Conservation (phyloP, 92 coral and sea anemone genomes). For the Epizoanthus rinbou region DNA sequence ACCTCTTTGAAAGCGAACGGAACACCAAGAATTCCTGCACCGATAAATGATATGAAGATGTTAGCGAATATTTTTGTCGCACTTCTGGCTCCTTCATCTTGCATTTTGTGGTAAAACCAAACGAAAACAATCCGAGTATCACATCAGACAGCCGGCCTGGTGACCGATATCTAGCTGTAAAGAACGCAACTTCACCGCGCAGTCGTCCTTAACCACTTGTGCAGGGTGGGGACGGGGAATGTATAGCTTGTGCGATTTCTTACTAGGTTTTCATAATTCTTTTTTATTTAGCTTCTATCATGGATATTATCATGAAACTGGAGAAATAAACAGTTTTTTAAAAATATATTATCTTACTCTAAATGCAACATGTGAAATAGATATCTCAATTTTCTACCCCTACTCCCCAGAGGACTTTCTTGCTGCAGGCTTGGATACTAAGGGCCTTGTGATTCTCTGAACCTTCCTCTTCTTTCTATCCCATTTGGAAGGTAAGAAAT, state of each 20-base stretch:
- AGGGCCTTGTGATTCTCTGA: background rate
- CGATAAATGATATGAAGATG: slow-evolving; percentile 95
- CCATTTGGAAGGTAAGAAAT: slow-evolving; percentile 36
- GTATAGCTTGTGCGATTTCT: no score
- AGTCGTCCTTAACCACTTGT: background rate
- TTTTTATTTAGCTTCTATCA: no score
- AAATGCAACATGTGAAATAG: no score
- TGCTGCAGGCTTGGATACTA: slow-evolving; percentile 27
- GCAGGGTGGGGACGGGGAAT: slow-evolving; percentile 18
- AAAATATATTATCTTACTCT: background rate
- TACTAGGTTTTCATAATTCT: no score
- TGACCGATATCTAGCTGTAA: background rate
- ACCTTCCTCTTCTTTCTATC: slow-evolving; percentile 35
- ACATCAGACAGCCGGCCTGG: background rate
- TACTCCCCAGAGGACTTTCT: background rate
- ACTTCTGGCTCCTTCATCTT: slow-evolving; percentile 95
- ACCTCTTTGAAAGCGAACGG: slow-evolving; percentile 99
- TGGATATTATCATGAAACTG: background rate
- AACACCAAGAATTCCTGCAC: slow-evolving; percentile 99
- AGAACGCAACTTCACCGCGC: slow-evolving; percentile 2
- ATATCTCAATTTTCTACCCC: background rate
- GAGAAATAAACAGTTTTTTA: background rate
- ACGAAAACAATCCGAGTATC: background rate
- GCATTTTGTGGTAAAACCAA: slow-evolving; percentile 33
- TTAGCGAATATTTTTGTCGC: slow-evolving; percentile 94